Evolutionary conservation across 2,888 invertebrate genomes (phyloP).

Genomic region (Latrodectus elegans): DNA sequence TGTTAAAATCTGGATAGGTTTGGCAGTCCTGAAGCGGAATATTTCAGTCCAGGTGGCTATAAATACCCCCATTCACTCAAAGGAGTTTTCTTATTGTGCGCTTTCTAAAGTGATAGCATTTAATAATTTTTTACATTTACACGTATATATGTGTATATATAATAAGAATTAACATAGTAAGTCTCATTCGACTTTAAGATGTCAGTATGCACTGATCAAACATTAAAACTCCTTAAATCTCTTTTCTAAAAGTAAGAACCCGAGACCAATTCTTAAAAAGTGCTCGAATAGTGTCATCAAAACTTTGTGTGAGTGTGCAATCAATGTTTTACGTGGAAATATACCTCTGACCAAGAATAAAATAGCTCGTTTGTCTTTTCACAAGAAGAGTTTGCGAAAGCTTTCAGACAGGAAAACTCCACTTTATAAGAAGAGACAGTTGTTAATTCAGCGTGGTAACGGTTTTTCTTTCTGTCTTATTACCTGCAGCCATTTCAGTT

Average conservation of each 20-base stretch:
- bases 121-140: constrained; percentile 2
- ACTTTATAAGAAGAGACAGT: constrained; percentile 27
- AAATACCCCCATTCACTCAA: constrained; percentile 3
- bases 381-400: constrained; percentile 25
- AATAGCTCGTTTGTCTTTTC: constrained; percentile 6
- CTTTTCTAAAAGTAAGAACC: no score
- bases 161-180: background rate
- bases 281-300: no score
- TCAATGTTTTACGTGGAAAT: no score
- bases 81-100: background rate
- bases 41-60: background rate
- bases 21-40: background rate
- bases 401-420: constrained; percentile 28
- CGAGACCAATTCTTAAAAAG: no score
- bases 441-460: no score
- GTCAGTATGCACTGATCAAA: no score
- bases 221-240: no score
- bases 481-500: constrained; percentile 11
- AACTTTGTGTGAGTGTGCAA: no score
- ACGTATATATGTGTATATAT: background rate
- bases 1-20: background rate
- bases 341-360: background rate
- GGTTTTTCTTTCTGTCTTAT: constrained; percentile 33
- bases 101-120: constrained; percentile 9
- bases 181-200: no score